Base-by-base conservation (phyloP, 37 sponge, comb jelly and placozoan species). In the Theonella swinhoei region DNA sequence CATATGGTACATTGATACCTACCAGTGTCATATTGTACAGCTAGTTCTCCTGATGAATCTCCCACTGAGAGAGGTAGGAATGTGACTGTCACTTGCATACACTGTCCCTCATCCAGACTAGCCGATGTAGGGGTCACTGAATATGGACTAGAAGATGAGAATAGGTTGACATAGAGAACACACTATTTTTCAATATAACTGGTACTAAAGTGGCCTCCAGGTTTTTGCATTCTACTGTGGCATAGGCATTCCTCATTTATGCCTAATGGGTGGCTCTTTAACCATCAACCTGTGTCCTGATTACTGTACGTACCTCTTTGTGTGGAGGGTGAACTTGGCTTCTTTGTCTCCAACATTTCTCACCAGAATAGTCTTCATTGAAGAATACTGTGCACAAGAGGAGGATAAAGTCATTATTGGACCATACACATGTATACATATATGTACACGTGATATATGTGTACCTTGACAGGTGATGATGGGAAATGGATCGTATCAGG, bases 401-500 rank as follows among this genome's bases (percentile, higher is more conserved):
- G 28, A 81, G 29, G 37, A 58, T 8, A 35, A 39, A 24, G n/a
- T n/a, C n/a, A n/a, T n/a, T n/a, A n/a, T n/a, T n/a, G n/a, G n/a
- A n/a, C n/a, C n/a, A n/a, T n/a, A n/a, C n/a, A n/a, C n/a, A n/a
- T n/a, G n/a, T n/a, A n/a, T n/a, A n/a, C n/a, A n/a, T n/a, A n/a
- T n/a, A n/a, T n/a, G n/a, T n/a, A n/a, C n/a, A n/a, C n/a, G n/a
- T n/a, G n/a, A n/a, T n/a, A n/a, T n/a, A n/a, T n/a, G n/a, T n/a
- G n/a, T 14, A 94, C 94, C 82, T 94, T 94, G 35, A 98, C 99
- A 35, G 99, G 96, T 25, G 93, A 88, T 42, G 89, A 74, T n/a
- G 88, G 74, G 68, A 98, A 94, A 71, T 92, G 78, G 20, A 98
- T 76, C 38, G 92, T 81, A 85, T 98, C 99, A 71, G 99, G 99